phyloP scores from a whole-genome alignment of 2,797 vertebrate species.

The Megaceryle alcyon region DNA sequence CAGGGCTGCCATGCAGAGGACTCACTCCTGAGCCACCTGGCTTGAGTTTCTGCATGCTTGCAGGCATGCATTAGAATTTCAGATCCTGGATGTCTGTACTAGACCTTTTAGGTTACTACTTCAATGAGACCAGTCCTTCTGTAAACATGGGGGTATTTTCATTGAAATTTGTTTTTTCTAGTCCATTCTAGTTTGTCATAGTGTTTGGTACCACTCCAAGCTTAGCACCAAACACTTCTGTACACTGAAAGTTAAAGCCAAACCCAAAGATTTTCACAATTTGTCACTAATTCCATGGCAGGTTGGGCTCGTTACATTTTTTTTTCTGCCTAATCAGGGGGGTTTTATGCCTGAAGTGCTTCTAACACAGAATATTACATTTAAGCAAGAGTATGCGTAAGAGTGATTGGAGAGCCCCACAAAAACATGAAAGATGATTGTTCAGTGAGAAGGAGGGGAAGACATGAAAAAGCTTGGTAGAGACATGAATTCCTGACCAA shows the following conservation, averaged over 20 bases:
- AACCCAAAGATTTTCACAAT: neutral
- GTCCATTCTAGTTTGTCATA: neutral
- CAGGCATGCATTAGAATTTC: neutral
- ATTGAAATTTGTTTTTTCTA: too few relatives aligned
- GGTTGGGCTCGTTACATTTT: neutral
- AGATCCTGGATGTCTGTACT: neutral
- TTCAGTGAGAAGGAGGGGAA: neutral
- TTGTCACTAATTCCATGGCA: neutral
- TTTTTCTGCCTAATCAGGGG: neutral
- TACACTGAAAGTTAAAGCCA: neutral
- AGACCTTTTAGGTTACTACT: neutral
- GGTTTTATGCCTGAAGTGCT: neutral
- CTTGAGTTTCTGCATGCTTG: neutral
- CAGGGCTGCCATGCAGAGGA: neutral
- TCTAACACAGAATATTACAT: neutral
- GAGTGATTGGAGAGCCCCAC: neutral
- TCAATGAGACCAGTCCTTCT: neutral
- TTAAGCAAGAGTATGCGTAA: neutral
- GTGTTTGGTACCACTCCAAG: neutral
- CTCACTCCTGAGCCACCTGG: neutral
- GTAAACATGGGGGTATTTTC: rapidly evolving
- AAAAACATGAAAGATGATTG: conserved; percentile 2
- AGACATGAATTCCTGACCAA: conserved; percentile 8
- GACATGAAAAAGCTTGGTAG: neutral
- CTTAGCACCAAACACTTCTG: neutral